Conservation (phyloP, 2,888 invertebrate genomes). For the Notocelia uddmanniana region DNA sequence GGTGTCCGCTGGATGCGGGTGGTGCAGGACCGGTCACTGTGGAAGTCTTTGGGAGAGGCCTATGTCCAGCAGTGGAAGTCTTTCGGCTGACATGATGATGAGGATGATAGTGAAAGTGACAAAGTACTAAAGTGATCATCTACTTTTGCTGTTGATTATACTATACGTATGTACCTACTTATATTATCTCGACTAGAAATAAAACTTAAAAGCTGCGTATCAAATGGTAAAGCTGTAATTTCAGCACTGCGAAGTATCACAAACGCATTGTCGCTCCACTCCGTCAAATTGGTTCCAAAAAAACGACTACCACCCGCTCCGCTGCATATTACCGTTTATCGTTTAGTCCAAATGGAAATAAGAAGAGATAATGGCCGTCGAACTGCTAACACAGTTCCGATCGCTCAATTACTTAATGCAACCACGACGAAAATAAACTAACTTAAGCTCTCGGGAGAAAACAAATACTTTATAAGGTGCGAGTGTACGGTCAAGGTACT, state of each 20-base stretch:
- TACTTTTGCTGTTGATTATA: neutral
- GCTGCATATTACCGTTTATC: conserved; percentile 35
- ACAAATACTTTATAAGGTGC: conserved; percentile 15
- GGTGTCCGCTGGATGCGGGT: too few species aligned
- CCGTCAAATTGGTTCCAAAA: conserved; percentile 67
- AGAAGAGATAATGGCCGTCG: conserved; percentile 32
- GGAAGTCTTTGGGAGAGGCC: too few species aligned
- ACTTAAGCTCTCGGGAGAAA: conserved; percentile 8
- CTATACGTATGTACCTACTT: neutral
- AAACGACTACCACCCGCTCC: conserved; percentile 42
- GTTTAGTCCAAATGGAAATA: conserved; percentile 40
- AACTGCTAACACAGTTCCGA: conserved; percentile 40
- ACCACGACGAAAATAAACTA: conserved; percentile 28
- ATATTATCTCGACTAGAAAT: neutral
- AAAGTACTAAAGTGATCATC: too few species aligned
- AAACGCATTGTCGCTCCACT: conserved; percentile 58
- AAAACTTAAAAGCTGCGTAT: neutral
- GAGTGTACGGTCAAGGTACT: neutral
- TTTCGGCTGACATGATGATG: too few species aligned
- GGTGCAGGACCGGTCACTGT: too few species aligned
- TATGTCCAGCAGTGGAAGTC: too few species aligned
- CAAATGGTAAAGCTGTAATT: conserved; percentile 20
- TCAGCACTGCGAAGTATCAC: conserved; percentile 4
- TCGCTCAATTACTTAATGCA: conserved; percentile 37
- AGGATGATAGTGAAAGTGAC: too few species aligned